A percentile compares a stretch with the other conserved stretches of the same genome.
Evolutionary conservation across 1,140 invertebrate species (phyloP).

Genomic region (Lordiphosa collinella): DNA sequence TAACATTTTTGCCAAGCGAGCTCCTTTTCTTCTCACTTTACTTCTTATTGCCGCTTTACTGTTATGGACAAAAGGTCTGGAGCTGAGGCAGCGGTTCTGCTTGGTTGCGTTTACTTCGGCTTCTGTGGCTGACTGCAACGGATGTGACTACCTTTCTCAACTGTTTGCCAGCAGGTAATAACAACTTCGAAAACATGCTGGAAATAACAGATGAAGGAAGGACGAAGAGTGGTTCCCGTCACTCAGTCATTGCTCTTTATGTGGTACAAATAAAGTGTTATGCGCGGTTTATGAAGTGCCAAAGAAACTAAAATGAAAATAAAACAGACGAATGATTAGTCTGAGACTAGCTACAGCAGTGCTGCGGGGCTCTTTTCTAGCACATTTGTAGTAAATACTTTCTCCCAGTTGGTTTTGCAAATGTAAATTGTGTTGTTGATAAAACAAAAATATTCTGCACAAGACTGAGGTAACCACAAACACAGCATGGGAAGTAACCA

Average conservation of each 20-base stretch:
- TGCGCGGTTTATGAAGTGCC: not conserved
- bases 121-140: constrained; percentile 31
- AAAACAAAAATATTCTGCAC: too few relatives aligned
- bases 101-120: constrained; percentile 9
- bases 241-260: constrained; percentile 12
- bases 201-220: not conserved
- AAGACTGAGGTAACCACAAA: not conserved
- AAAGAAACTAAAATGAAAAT: not conserved
- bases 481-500: too few relatives aligned
- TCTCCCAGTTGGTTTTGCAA: too few relatives aligned
- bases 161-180: constrained; percentile 27
- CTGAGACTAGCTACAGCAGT: too few relatives aligned
- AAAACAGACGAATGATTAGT: too few relatives aligned
- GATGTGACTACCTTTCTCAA: constrained; percentile 30
- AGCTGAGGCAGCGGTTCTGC: constrained; percentile 13
- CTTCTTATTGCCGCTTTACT: constrained; percentile 28
- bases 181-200: constrained; percentile 12
- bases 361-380: too few relatives aligned
- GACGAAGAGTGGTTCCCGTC: not conserved
- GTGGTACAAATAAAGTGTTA: constrained; percentile 27
- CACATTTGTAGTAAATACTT: too few relatives aligned
- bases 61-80: constrained; percentile 29
- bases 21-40: not conserved
- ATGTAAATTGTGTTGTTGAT: too few relatives aligned
- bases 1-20: not conserved